Evolutionary conservation across 2,113 vertebrate species (phyloP).

Genomic region (Callionymus lyra): DNA sequence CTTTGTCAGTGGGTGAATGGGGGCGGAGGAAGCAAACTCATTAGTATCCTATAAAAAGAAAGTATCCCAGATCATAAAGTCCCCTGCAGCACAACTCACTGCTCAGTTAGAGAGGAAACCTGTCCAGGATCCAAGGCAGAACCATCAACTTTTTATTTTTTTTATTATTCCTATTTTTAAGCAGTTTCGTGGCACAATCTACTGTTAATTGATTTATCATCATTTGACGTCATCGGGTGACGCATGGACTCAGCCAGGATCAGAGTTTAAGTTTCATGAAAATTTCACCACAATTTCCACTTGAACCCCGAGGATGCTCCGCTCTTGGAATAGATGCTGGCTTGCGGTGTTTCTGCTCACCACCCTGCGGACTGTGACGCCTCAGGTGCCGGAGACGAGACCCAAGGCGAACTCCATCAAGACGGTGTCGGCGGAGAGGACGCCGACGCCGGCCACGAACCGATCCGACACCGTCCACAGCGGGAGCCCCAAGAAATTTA

Average conservation of each 20-base stretch:
- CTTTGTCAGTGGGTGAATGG: conserved; percentile 65
- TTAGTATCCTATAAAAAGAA: conserved; percentile 71
- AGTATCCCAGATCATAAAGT: conserved; percentile 61
- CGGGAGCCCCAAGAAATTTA: conserved; percentile 79
- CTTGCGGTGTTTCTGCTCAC: conserved; percentile 77
- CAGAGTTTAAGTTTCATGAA: conserved; percentile 10
- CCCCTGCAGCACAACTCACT: conserved; percentile 39
- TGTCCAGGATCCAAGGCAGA: conserved; percentile 10
- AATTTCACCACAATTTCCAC: too few species aligned
- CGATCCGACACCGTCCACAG: conserved; percentile 66
- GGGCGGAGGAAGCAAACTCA: conserved; percentile 68
- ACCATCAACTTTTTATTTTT: background rate
- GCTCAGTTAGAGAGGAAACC: conserved; percentile 41
- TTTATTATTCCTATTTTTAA: conserved; percentile 19
- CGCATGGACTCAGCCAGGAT: conserved; percentile 40
- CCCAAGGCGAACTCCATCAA: conserved; percentile 92
- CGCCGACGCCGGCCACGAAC: conserved; percentile 74
- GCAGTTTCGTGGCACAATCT: conserved; percentile 10
- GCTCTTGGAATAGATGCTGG: conserved; percentile 74
- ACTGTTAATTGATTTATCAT: conserved; percentile 3
- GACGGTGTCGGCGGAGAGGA: conserved; percentile 55
- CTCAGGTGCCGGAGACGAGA: conserved; percentile 71
- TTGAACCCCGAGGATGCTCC: conserved; percentile 63
- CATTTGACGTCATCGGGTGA: too few species aligned
- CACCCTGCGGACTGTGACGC: conserved; percentile 74